A percentile compares a stretch with the other conserved stretches of the same genome.
These are phyloP conservation scores for Ptilonorhynchus violaceus DNA, from an alignment of 2,113 vertebrate species.

Conservation along the genomic window DNA sequence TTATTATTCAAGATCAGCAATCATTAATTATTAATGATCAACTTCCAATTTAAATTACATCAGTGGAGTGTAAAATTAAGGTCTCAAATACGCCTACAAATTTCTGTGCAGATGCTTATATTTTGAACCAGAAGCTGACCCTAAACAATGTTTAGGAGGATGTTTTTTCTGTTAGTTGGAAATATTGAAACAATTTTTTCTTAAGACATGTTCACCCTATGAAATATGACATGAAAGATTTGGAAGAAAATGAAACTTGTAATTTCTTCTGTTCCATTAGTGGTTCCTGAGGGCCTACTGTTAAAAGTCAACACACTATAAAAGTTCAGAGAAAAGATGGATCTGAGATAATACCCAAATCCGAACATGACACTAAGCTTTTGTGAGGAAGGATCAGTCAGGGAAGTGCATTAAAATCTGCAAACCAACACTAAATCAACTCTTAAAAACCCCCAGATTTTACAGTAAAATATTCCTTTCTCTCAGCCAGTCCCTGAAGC, in stretches of 20 bases:
- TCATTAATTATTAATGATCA: background rate
- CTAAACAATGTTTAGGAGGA: background rate
- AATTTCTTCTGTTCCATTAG: background rate
- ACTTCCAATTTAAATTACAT: background rate
- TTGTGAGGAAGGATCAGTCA: background rate
- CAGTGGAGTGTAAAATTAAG: background rate
- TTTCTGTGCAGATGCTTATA: background rate
- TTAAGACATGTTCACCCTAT: background rate
- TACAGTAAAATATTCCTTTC: background rate
- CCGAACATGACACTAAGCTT: accelerated
- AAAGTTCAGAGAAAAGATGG: background rate
- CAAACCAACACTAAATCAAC: background rate
- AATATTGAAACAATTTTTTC: background rate
- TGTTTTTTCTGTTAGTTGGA: background rate
- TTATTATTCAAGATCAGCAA: background rate
- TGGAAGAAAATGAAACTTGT: background rate
- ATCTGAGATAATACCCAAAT: background rate
- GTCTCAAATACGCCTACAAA: background rate
- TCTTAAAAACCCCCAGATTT: background rate
- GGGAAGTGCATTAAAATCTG: background rate
- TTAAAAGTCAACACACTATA: background rate
- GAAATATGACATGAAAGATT: background rate
- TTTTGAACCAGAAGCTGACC: background rate
- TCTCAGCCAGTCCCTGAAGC: background rate
- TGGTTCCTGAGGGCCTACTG: background rate